A percentile compares a stretch with the other conserved stretches of the same genome.
phyloP scores from a whole-genome alignment of 2,888 invertebrate species.

The Drosophila sordidapex region DNA sequence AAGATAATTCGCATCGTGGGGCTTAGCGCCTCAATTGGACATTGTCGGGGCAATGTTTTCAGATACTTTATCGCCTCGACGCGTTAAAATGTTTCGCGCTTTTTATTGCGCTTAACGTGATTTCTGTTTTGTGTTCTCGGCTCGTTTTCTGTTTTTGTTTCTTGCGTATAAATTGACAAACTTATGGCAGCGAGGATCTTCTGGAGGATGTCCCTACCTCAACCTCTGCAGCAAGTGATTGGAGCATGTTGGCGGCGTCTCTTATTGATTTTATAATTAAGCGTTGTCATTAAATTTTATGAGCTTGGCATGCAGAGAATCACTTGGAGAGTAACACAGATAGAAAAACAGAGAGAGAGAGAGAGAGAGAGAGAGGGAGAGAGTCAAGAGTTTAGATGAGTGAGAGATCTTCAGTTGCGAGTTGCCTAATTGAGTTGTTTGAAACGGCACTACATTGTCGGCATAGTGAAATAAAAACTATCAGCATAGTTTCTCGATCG shows the following conservation, averaged over 20 bases:
- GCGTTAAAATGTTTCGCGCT: conserved; percentile 81
- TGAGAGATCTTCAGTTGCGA: conserved; percentile 2
- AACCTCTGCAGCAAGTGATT: conserved; percentile 39
- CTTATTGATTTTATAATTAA: conserved; percentile 83
- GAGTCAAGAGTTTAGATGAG: conserved; percentile 9
- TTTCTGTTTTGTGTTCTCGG: conserved; percentile 48
- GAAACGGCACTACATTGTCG: conserved; percentile 47
- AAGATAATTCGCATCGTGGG: conserved; percentile 73
- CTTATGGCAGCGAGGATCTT: conserved; percentile 61
- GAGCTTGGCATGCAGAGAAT: conserved; percentile 52
- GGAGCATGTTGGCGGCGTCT: conserved; percentile 79
- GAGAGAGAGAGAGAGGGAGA: conserved; percentile 1
- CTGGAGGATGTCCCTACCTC: conserved; percentile 1
- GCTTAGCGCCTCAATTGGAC: conserved; percentile 73
- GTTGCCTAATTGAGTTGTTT: conserved; percentile 75
- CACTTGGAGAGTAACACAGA: conserved; percentile 10
- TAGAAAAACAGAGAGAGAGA: not conserved
- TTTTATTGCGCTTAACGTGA: conserved; percentile 80
- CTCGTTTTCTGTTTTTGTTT: not conserved
- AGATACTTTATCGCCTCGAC: conserved; percentile 77
- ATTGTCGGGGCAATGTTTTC: conserved; percentile 74
- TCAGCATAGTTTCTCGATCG: conserved; percentile 43
- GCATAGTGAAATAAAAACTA: conserved; percentile 31
- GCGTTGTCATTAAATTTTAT: conserved; percentile 83
- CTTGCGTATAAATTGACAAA: conserved; percentile 76